Conservation (phyloP, 2,888 invertebrate genomes). For the Penaeus monodon region DNA sequence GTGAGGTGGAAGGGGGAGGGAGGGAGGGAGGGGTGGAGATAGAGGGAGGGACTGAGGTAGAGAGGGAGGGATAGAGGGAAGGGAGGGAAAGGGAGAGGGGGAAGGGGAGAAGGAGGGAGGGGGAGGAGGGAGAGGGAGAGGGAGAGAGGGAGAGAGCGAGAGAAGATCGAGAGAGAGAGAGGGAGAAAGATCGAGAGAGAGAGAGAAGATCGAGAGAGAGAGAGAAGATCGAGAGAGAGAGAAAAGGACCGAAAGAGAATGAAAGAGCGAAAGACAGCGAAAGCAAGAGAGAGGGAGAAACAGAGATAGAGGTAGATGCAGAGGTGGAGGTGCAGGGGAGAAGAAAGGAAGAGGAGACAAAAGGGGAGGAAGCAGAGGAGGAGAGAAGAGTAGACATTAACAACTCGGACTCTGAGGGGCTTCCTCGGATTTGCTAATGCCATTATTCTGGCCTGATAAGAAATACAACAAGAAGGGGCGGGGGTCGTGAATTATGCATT, state of each 20-base stretch:
- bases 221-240: neutral
- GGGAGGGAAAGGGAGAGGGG: neutral
- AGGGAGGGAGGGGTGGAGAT: neutral
- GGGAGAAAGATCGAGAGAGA: neutral
- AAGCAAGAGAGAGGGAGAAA: too few species aligned
- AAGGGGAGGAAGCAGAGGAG: neutral
- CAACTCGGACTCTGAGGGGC: neutral
- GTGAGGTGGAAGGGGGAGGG: neutral
- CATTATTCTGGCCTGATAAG: too few species aligned
- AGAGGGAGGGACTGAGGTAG: neutral
- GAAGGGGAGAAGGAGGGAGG: neutral
- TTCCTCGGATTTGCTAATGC: too few species aligned
- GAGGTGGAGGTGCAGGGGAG: neutral
- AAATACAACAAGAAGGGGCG: too few species aligned
- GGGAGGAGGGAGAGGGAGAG: neutral
- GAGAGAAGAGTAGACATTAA: neutral
- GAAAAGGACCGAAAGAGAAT: neutral
- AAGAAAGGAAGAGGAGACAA: neutral
- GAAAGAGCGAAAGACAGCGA: too few species aligned
- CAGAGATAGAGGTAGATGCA: too few species aligned
- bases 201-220: neutral
- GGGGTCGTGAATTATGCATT: conserved; percentile 10
- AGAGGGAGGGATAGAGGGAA: neutral
- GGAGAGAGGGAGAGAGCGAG: neutral
- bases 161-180: neutral